Evolutionary conservation across 1,140 invertebrate genomes (phyloP), one percentile per base, ranked within the genome.

Genomic region (Battus philenor): DNA sequence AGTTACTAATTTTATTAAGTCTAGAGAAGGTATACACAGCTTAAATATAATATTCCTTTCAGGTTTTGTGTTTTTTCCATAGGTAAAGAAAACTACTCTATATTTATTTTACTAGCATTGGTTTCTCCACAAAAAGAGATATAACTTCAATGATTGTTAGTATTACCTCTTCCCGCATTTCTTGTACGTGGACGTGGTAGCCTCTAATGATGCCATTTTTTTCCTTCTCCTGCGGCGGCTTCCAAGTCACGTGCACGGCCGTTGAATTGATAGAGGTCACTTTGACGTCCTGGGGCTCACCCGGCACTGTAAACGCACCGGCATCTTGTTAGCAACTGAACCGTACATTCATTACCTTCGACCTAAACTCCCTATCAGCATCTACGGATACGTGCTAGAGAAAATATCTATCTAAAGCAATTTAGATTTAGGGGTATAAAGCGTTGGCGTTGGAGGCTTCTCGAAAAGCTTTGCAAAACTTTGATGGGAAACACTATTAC

Each of bases 131-230:
- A n/a, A n/a, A n/a, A n/a, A n/a, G n/a, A n/a, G n/a, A n/a, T n/a
- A n/a, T n/a, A n/a, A n/a, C n/a, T 20, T 3, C 2, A 20, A 20
- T 20, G 6, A 20, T 11, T 15, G 3, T 3, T 39, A n/a, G 20
- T 13, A 13, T 68, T 70, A 95, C 93, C 89, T 95, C 92, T 68
- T 95, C 92, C 66, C 93, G 90, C 5, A 95, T 90, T 90, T 98
- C 97, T 79, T 97, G 95, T 1, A 97, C 93, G 74, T 98, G 95
- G 36, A 99, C 94, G 68, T 98, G 97, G 84, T 98, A 99, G 1
- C 97, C 97, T 18, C 96, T 90, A 56, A 99, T 98, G 36, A 98
- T 93, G n/a, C 97, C 97, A 81, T 98, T 97, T 47, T 94, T 92
- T 58, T 98, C 95, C 67, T 95, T 95, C 49, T 93, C 91, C 38